Evolutionary conservation across 2,797 vertebrate genomes (phyloP).

Genomic region (Trematomus bernacchii): DNA sequence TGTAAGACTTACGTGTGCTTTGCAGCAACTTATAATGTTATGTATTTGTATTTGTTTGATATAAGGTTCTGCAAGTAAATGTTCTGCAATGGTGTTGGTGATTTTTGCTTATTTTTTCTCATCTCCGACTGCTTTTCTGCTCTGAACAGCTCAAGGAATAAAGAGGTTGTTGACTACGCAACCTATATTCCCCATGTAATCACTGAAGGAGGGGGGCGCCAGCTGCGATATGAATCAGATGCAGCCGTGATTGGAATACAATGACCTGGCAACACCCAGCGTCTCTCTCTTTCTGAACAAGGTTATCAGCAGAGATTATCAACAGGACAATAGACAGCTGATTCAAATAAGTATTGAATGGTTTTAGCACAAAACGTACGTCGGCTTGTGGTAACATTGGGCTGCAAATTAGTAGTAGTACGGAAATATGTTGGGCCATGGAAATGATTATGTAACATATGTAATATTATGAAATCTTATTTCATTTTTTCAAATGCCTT

Average conservation of each 20-base stretch:
- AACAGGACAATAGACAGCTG: slow-evolving; percentile 48
- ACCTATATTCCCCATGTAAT: slow-evolving; percentile 54
- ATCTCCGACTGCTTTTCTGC: slow-evolving; percentile 17
- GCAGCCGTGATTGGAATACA: slow-evolving; percentile 70
- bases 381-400: not conserved
- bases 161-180: slow-evolving; percentile 61
- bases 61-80: not conserved
- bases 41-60: too few relatives aligned
- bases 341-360: slow-evolving; percentile 33
- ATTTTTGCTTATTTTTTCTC: not conserved
- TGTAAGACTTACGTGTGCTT: too few relatives aligned
- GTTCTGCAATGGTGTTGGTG: not conserved
- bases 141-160: slow-evolving; percentile 35
- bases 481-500: slow-evolving; percentile 1
- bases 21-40: too few relatives aligned
- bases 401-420: not conserved
- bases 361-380: slow-evolving; percentile 11
- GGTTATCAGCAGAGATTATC: slow-evolving; percentile 75
- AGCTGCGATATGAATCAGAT: slow-evolving; percentile 72
- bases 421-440: not conserved
- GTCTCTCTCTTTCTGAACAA: slow-evolving; percentile 57
- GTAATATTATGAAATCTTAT: not conserved
- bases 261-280: slow-evolving; percentile 47
- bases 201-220: slow-evolving; percentile 19
- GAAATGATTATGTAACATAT: not conserved